Conservation (phyloP, 2,797 vertebrate species). For the Melanotaenia trifasciata region DNA sequence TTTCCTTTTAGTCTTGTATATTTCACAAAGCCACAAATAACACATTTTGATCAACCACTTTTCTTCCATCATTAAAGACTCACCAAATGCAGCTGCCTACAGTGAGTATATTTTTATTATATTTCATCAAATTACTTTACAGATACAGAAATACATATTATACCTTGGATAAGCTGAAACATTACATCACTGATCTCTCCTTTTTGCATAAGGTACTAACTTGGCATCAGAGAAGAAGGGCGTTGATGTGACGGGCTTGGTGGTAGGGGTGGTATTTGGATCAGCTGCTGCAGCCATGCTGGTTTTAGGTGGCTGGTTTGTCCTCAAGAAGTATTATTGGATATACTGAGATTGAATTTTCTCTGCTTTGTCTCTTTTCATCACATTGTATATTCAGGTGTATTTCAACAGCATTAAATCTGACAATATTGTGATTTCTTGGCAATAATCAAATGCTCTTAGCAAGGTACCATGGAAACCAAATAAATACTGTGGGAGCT, state of each 20-base stretch:
- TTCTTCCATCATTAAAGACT: conserved; percentile 24
- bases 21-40: background rate
- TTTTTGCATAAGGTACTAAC: conserved; percentile 47
- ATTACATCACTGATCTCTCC: conserved; percentile 8
- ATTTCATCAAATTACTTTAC: background rate
- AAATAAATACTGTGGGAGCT: background rate
- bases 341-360: background rate
- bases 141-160: background rate
- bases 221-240: conserved; percentile 10
- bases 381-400: background rate
- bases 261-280: conserved; percentile 73
- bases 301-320: conserved; percentile 75
- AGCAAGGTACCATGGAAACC: background rate
- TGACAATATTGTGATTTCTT: conserved; percentile 12
- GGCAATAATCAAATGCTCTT: background rate
- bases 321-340: conserved; percentile 76
- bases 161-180: background rate
- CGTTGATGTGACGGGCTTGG: conserved; percentile 59
- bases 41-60: conserved; percentile 5
- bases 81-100: conserved; percentile 29
- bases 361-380: background rate
- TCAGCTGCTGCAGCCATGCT: conserved; percentile 64
- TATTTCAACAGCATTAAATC: background rate
- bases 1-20: background rate
- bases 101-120: conserved; percentile 60